A percentile compares a stretch with the other conserved stretches of the same genome.
These are phyloP conservation scores for Agrypnia vestita DNA, from an alignment of 1,140 invertebrate species.

Conservation along the genomic window DNA sequence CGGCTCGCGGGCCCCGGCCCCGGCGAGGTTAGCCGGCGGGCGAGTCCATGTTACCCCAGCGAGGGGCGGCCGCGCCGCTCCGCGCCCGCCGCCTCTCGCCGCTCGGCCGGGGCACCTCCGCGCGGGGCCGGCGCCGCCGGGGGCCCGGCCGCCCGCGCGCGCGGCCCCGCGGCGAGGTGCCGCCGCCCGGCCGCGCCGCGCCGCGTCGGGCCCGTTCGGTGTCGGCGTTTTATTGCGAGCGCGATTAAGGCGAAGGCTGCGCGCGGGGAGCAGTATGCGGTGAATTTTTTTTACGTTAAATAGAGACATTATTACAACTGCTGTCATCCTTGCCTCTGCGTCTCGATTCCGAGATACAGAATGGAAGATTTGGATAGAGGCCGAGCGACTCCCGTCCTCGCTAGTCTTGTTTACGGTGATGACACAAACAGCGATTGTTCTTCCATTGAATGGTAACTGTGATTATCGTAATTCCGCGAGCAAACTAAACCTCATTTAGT, in stretches of 20 bases:
- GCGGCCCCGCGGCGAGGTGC: neutral
- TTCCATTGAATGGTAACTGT: no score
- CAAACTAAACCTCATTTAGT: no score
- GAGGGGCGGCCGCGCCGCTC: slow-evolving; percentile 34
- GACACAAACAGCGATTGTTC: no score
- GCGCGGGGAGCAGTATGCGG: neutral
- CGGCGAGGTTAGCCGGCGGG: slow-evolving; percentile 51
- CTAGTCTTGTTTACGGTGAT: no score
- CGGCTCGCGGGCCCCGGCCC: slow-evolving; percentile 37
- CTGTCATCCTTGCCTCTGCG: neutral
- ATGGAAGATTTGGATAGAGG: no score
- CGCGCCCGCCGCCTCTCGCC: slow-evolving; percentile 6
- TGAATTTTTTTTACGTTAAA: slow-evolving; percentile 4
- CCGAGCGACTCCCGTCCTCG: no score
- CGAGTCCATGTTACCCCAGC: slow-evolving; percentile 52
- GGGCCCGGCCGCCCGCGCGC: no score
- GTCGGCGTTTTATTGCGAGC: slow-evolving; percentile 38
- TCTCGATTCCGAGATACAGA: no score
- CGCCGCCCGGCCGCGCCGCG: neutral
- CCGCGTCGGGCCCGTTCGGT: neutral
- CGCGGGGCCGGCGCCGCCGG: no score
- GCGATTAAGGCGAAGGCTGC: slow-evolving; percentile 40
- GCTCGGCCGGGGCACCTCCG: neutral
- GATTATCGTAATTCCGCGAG: no score
- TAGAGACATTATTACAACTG: slow-evolving; percentile 13